Evolutionary conservation across 2,797 vertebrate species (phyloP), one percentile per base, ranked within the genome.

Genomic region (Brachyalestes nurse): DNA sequence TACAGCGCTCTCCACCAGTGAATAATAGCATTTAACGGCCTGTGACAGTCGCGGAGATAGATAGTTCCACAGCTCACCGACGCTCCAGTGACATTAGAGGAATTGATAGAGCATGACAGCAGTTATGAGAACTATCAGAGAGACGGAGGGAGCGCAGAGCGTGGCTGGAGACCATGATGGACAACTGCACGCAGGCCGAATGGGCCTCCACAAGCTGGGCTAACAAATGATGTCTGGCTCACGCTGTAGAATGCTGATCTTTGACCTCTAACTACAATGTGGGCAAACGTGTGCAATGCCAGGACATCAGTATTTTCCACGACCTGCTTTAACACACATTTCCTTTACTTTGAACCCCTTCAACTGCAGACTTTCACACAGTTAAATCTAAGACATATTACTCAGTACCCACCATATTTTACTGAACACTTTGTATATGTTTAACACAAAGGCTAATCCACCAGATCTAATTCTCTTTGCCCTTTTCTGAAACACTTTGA

Each of bases 111-210:
- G 86, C 89, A 86, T 87, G 90, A 92, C 91, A 90, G 88, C 87
- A 86, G 88, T 89, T 90, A 92, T 93, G 90, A 90, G 91, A 90
- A 89, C 84, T 87, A 83, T 87, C 84, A 90, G 77, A 87, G 85
- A 84, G 69, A 66, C 78, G n/a, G 58, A 72, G 60, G 57, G 72
- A 71, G 85, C 86, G 82, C 84, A 80, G 71, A 81, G 81, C 84
- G 78, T 82, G 83, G 80, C 86, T 84, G 86, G 69, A 78, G 77
- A 83, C 89, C 72, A 77, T 74, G 45, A 88, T 88, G 70, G 90
- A 87, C 84, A 87, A 88, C 84, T 66, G 78, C 12, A 77, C 67
- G 58, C 49, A 72, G 83, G 81, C 84, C 77, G 80, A 42, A 72
- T 23, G 65, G 67, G 40, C 55, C 55, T 65, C 61, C 28, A 28